Conservation (phyloP, 1,140 invertebrate species). For the Chlorops oryzae region DNA sequence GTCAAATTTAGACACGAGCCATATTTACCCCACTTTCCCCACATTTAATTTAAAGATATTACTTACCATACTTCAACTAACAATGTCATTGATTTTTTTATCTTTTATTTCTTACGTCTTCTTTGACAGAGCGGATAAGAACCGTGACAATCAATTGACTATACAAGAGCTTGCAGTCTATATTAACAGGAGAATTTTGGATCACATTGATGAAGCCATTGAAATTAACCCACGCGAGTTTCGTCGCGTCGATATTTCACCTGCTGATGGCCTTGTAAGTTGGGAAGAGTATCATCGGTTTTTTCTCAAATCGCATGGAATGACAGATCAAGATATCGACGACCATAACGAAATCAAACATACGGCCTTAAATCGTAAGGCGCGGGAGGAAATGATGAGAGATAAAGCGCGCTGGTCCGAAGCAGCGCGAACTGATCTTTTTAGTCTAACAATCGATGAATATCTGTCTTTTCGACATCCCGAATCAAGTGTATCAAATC, state of each 20-base stretch:
- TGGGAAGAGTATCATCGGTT: conserved; percentile 75
- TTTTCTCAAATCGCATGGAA: conserved; percentile 63
- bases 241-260: conserved; percentile 64
- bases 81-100: not conserved
- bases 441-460: conserved; percentile 67
- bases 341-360: conserved; percentile 63
- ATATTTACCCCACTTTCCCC: not conserved
- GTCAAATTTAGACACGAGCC: no score
- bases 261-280: conserved; percentile 66
- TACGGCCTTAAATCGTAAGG: conserved; percentile 45
- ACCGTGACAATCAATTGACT: conserved; percentile 57
- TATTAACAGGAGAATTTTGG: conserved; percentile 66
- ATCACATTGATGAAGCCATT: conserved; percentile 67
- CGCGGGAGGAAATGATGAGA: conserved; percentile 60
- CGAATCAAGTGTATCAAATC: conserved; percentile 68
- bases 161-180: conserved; percentile 64
- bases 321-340: conserved; percentile 58
- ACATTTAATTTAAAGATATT: not conserved
- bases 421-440: conserved; percentile 66
- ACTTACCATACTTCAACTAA: not conserved
- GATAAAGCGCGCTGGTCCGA: conserved; percentile 76
- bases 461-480: conserved; percentile 77
- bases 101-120: not conserved
- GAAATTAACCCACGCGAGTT: conserved; percentile 69
- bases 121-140: conserved; percentile 63